Base-by-base conservation (phyloP, 2,888 invertebrate genomes). In the Steinernema hermaphroditum region DNA sequence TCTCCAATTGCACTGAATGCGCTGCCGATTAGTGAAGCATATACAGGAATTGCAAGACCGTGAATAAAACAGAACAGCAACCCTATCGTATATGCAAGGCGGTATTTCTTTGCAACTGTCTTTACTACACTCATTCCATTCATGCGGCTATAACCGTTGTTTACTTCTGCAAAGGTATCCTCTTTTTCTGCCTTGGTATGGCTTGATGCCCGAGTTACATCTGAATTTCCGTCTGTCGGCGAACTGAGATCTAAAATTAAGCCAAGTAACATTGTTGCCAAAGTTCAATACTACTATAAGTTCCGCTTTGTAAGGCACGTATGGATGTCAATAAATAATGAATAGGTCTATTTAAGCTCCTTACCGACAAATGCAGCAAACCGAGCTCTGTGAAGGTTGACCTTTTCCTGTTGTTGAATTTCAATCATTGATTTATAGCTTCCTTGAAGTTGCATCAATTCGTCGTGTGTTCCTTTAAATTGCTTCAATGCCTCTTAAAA, bases 381-480 rank as follows among this genome's bases (percentile, higher is more conserved):
- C 4, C 27, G 22, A 6, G 54, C 54, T 2, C 22, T 4, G 12
- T 54, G 54, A 4, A 54, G 24, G 16, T 27, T 24, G 54, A 19
- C 72, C 46, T 75, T 72, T 54, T 76, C 19, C 24, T 24, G 4
- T 27, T 54, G 16, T 24, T 54, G 22, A 6, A 27, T 74, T 54
- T 74, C 76, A 1, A 76, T 79, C 2, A 81, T 68, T 54, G 62
- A 57, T 0, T 79, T 75, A 46, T 81, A 81, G 27, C 77, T 72
- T 32, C 81, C 81, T 1, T 78, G 79, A 0, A 71, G 62, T 12
- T 72, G 73, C 22, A 81, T 76, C 0, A 81, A 69, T 27, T 80
- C 77, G 22, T 79, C 79, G 49, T 81, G 81, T 19, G 72, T 80
- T 37, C 81, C 81, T 68, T 6, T 2, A 54, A 54, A 54, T 54